phyloP scores from a whole-genome alignment of 2,797 vertebrate genomes.

The Paratrypauchen microcephalus region DNA sequence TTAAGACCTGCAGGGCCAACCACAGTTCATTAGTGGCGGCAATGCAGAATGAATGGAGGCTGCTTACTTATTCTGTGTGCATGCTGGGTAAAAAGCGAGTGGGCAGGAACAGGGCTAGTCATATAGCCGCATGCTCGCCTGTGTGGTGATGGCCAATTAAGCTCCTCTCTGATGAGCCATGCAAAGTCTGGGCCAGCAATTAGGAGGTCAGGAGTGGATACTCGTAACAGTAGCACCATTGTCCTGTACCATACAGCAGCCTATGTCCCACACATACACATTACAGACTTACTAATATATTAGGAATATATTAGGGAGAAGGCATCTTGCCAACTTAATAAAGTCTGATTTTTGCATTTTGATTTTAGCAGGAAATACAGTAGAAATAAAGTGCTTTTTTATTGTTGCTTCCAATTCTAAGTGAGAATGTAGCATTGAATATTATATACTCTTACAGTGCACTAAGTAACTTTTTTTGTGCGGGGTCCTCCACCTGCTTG shows the following conservation, averaged over 20 bases:
- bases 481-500: no score
- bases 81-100: conserved; percentile 52
- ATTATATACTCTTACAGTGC: no score
- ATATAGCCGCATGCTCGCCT: conserved; percentile 67
- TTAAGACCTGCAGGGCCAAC: conserved; percentile 62
- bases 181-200: conserved; percentile 71
- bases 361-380: not conserved
- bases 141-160: conserved; percentile 82
- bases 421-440: not conserved
- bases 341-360: not conserved
- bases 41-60: conserved; percentile 67
- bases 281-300: conserved; percentile 45
- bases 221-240: conserved; percentile 70
- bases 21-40: conserved; percentile 70
- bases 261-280: conserved; percentile 46
- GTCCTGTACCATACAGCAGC: conserved; percentile 45
- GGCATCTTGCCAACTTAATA: not conserved
- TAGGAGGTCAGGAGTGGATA: conserved; percentile 71
- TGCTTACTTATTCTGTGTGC: conserved; percentile 69
- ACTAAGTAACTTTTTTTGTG: no score
- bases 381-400: not conserved
- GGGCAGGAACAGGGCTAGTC: conserved; percentile 57
- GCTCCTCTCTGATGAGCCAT: conserved; percentile 76
- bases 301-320: not conserved
- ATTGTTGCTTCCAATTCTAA: not conserved